Percentiles rank a stretch among this genome's conserved stretches.
phyloP scores from a whole-genome alignment of 2,888 invertebrate species.

The Ophioninae sp. region DNA sequence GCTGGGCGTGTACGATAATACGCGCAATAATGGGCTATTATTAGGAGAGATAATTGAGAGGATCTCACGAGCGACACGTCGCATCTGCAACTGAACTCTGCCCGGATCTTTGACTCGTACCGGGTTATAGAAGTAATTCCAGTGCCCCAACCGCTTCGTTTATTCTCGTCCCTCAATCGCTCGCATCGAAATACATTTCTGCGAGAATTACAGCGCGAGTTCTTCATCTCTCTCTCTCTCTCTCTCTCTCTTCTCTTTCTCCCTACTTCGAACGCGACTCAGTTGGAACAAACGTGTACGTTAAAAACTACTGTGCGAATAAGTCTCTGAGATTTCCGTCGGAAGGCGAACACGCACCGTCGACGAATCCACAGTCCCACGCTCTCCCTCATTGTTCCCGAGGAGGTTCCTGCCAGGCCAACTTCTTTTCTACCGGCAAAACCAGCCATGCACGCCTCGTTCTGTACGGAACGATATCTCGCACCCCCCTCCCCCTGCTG shows the following conservation, averaged over 20 bases:
- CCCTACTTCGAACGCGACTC: background rate
- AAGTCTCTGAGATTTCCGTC: slow-evolving; percentile 65
- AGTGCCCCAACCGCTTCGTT: slow-evolving; percentile 14
- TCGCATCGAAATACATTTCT: slow-evolving; percentile 14
- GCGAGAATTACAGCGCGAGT: slow-evolving; percentile 24
- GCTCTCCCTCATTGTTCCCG: slow-evolving; percentile 75
- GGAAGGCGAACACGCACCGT: slow-evolving; percentile 70
- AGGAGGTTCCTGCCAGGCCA: slow-evolving; percentile 45
- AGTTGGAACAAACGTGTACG: background rate
- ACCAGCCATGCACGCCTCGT: slow-evolving; percentile 39
- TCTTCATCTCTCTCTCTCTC: background rate
- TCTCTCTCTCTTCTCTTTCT: background rate
- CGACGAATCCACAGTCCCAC: slow-evolving; percentile 71
- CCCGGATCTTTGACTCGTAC: slow-evolving; percentile 59
- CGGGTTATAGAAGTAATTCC: slow-evolving; percentile 56
- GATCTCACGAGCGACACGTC: slow-evolving; percentile 46
- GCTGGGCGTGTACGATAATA: slow-evolving; percentile 47
- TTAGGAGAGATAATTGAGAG: slow-evolving; percentile 49
- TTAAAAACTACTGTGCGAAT: slow-evolving; percentile 40
- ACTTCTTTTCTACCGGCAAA: slow-evolving; percentile 47
- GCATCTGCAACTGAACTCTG: slow-evolving; percentile 58
- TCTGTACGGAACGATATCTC: slow-evolving; percentile 50
- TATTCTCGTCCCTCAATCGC: slow-evolving; percentile 20
- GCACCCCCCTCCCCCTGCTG: slow-evolving; percentile 41
- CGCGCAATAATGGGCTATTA: slow-evolving; percentile 58